Conservation (phyloP, 2,797 vertebrate genomes). For the Syngnathus rostellatus region DNA sequence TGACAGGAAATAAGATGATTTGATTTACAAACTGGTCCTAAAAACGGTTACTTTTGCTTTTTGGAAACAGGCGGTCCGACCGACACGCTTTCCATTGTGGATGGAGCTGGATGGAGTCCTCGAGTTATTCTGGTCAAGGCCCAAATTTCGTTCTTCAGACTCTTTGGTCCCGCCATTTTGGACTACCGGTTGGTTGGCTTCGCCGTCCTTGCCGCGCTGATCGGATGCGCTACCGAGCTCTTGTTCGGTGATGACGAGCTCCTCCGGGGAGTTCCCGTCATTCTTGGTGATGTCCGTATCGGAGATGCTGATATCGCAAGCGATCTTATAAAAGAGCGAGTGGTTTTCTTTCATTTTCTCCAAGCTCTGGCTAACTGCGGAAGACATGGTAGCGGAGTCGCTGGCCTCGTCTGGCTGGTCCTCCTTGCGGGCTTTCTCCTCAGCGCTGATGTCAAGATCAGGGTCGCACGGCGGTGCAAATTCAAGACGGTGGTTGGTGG, state of each 20-base stretch:
- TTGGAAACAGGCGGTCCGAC: slow-evolving; percentile 47
- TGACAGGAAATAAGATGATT: not conserved
- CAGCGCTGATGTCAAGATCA: slow-evolving; percentile 28
- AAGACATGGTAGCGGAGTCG: slow-evolving; percentile 39
- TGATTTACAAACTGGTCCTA: slow-evolving; percentile 62
- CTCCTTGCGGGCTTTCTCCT: slow-evolving; percentile 27
- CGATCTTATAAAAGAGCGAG: slow-evolving; percentile 63
- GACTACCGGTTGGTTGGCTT: slow-evolving; percentile 10
- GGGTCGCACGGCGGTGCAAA: slow-evolving; percentile 55
- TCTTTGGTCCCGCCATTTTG: slow-evolving; percentile 7
- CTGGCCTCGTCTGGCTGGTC: slow-evolving; percentile 22
- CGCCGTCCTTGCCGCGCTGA: slow-evolving; percentile 12
- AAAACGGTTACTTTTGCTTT: slow-evolving; percentile 60
- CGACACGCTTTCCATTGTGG: slow-evolving; percentile 13
- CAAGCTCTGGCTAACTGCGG: slow-evolving; percentile 49
- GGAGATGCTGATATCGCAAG: slow-evolving; percentile 62
- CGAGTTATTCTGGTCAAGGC: slow-evolving; percentile 16
- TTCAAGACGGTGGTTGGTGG: slow-evolving; percentile 60
- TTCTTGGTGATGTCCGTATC: slow-evolving; percentile 57
- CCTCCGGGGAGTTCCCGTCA: slow-evolving; percentile 35
- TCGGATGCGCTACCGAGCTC: slow-evolving; percentile 5
- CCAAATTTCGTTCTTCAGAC: slow-evolving; percentile 16
- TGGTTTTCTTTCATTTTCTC: slow-evolving; percentile 64
- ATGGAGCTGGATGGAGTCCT: slow-evolving; percentile 21
- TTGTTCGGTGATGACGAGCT: slow-evolving; percentile 30